Evolutionary conservation across 2,888 invertebrate species (phyloP), one percentile per base, ranked within the genome.

Genomic region (Dusona sp.): DNA sequence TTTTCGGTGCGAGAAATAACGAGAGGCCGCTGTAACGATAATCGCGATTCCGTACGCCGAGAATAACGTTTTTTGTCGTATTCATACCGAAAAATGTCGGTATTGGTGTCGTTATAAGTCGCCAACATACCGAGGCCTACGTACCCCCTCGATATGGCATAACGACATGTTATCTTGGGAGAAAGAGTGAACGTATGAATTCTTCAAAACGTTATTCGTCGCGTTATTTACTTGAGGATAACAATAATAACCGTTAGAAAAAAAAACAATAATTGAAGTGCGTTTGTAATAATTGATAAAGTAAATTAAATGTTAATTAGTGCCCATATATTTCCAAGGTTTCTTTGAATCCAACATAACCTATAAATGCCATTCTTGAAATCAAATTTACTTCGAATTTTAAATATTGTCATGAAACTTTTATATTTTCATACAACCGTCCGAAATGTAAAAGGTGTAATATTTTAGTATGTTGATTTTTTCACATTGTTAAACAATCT

Each of bases 11-110:
- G 64, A 64, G 57, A 4, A 65, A 72, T 75, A 74, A 57, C 64
- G 81, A 78, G 61, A 65, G 57, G 67, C 51, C 67, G n/a, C 67
- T 67, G 54, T 82, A 82, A 82, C 77, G 77, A 65, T 67, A 77
- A 82, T 77, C 64, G 75, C 65, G 64, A 82, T 82, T 82, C 77
- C 68, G 67, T 82, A 82, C n/a, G 36, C 38, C 36, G 16, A 48
- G 51, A 38, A 48, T 45, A 82, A 51, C 64, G 36, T 78, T 8
- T 70, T 70, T 29, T 25, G 25, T 22, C 22, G 45, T 8, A 48
- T 45, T 70, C 29, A 9, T 45, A 48, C 7, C 42, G 45, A 48
- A 70, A 70, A 70, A 70, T 16, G 25, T 48, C 19, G 45, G 70
- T 25, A 45, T n/a, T 25, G 25, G 25, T 64, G 64, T 64, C 64